These are phyloP conservation scores for Agrotis clavis DNA, from an alignment of 2,888 invertebrate genomes.

Conservation along the genomic window DNA sequence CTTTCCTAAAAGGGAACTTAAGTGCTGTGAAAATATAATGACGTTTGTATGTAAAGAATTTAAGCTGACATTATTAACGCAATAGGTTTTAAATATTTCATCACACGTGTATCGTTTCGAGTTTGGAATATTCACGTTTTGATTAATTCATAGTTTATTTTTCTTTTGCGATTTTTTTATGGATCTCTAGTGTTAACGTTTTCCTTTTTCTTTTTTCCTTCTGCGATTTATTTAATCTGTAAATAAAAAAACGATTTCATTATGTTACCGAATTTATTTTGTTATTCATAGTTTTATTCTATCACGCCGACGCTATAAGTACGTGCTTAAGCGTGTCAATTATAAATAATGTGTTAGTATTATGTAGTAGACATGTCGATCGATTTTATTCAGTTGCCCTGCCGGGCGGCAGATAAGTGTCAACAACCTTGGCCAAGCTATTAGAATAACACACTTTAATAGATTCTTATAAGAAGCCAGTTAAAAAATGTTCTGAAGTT, in stretches of 20 bases:
- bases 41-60: slow-evolving; percentile 34
- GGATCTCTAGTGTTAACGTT: too few species aligned
- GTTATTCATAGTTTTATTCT: neutral
- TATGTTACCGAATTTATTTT: neutral
- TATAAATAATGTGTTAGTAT: slow-evolving; percentile 29
- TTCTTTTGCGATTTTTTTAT: too few species aligned
- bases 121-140: neutral
- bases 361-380: slow-evolving; percentile 19
- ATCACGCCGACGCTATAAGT: slow-evolving; percentile 13
- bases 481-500: neutral
- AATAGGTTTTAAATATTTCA: slow-evolving; percentile 14
- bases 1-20: slow-evolving; percentile 17
- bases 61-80: neutral
- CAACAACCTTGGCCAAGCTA: neutral
- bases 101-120: neutral
- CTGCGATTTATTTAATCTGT: too few species aligned
- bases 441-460: neutral
- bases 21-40: slow-evolving; percentile 30
- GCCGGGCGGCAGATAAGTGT: slow-evolving; percentile 26
- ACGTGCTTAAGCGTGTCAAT: slow-evolving; percentile 14
- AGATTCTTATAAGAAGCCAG: neutral
- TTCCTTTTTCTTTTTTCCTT: too few species aligned
- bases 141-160: too few species aligned
- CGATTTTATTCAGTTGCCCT: slow-evolving; percentile 33
- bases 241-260: too few species aligned